Evolutionary conservation across 2,797 vertebrate genomes (phyloP), one percentile per base, ranked within the genome.

Genomic region (Microctenopoma steveboyesi): DNA sequence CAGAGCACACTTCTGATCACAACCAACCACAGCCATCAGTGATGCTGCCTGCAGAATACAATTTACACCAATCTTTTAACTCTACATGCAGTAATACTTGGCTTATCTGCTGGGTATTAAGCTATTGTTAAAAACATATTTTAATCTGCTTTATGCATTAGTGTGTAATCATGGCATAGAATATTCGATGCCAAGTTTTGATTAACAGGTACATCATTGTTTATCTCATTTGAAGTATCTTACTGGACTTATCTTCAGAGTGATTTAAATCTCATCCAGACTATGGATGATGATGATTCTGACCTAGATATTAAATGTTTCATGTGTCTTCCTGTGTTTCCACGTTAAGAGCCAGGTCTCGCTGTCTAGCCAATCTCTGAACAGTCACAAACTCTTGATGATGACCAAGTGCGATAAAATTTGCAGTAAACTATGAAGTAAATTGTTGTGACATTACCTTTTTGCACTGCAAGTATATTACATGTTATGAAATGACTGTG

Each of bases 301-400:
- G 57, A 18, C 50, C 27, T 27, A 64, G 22, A 43, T 55, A 22
- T 39, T 51, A 3, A 1, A 37, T 35, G 16, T 49, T 53, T 59
- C 40, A 53, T n/a, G 15, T 57, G 16, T 64, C 27, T 64, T 18
- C 60, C 55, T 52, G 18, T 18, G 50, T 39, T 37, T 64, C 55
- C 52, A 37, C 40, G 54, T 4, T 22, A 47, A 14, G 16, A 47
- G 30, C 57, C 62, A 70, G 62, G 37, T 58, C 25, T 16, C 15
- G n/a, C 55, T 51, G 54, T 56, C 33, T 3, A 25, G 61, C 15
- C 40, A 59, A 27, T 56, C 3, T 53, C 33, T 65, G 51, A 60
- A 53, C 10, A 28, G 15, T 27, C 7, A 37, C 22, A 72, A 30
- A 61, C 7, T 5, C 6, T 40, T 43, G 4, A 42, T 53, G 15